A percentile compares a stretch with the other conserved stretches of the same genome.
Conservation (phyloP, 2,797 vertebrate species). For the Scleropages formosus region DNA sequence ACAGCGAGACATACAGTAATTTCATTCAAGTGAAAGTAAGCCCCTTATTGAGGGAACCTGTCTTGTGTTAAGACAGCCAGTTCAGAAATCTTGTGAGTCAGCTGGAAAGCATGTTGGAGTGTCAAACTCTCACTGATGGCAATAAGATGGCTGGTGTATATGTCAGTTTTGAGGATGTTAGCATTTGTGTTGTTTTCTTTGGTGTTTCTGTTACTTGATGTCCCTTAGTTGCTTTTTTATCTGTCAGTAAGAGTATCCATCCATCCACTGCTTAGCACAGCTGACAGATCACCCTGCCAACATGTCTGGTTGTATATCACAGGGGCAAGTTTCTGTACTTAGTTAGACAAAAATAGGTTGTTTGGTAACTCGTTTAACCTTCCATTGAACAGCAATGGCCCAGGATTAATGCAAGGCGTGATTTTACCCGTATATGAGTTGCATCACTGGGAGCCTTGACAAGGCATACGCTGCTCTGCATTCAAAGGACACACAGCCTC, state of each 20-base stretch:
- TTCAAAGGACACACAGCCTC: constrained; percentile 37
- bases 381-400: constrained; percentile 43
- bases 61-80: constrained; percentile 15
- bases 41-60: neutral
- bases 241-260: neutral
- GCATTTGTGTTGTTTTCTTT: constrained; percentile 27
- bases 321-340: constrained; percentile 23
- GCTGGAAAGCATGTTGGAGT: constrained; percentile 26
- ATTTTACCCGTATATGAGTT: constrained; percentile 59
- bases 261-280: neutral
- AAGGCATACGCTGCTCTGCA: constrained; percentile 39
- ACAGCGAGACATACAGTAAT: neutral
- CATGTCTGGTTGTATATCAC: neutral
- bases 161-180: no score
- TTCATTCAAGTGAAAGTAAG: no score
- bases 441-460: constrained; percentile 39
- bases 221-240: neutral
- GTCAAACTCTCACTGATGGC: constrained; percentile 17
- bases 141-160: neutral
- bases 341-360: constrained; percentile 40
- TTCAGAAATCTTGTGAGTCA: constrained; percentile 23
- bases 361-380: constrained; percentile 47
- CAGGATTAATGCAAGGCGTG: constrained; percentile 18
- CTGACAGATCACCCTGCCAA: neutral
- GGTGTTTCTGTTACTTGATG: neutral